Conservation (phyloP, 2,888 invertebrate species). For the Mesorhabditis belari region DNA sequence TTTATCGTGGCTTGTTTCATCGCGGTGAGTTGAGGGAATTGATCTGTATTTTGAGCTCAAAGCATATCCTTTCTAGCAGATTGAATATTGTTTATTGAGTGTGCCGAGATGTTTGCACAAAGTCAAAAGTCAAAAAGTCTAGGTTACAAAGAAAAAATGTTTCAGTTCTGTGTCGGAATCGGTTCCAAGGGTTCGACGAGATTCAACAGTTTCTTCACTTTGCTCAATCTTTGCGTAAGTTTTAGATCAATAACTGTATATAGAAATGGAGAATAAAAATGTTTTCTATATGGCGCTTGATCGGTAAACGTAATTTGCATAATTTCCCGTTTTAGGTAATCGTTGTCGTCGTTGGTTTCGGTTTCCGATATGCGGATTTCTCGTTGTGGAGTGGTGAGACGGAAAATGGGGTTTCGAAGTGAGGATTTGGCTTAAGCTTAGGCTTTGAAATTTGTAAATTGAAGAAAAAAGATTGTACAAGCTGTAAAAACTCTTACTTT, state of each 20-base stretch:
- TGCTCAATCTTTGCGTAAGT: slow-evolving; percentile 23
- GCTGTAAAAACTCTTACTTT: no score
- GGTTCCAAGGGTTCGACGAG: slow-evolving; percentile 54
- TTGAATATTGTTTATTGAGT: no score
- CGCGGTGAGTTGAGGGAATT: slow-evolving; percentile 13
- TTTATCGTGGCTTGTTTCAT: slow-evolving; percentile 51
- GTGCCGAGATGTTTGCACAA: no score
- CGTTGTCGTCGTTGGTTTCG: slow-evolving; percentile 59
- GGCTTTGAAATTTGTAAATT: background rate
- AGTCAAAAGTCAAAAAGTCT: no score
- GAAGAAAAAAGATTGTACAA: no score
- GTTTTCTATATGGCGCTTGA: no score
- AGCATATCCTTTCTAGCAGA: no score
- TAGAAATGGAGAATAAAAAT: no score
- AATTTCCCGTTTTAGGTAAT: slow-evolving; percentile 46
- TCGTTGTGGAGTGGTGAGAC: background rate
- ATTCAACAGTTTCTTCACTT: slow-evolving; percentile 53
- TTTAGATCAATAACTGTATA: no score
- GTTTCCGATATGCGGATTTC: slow-evolving; percentile 74
- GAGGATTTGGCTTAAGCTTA: no score
- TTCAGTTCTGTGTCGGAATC: slow-evolving; percentile 48
- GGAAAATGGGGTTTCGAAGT: slow-evolving; percentile 54
- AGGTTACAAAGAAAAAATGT: slow-evolving; percentile 55
- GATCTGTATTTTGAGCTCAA: no score
- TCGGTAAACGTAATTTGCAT: no score